Conservation (phyloP, 35 echinoderm and acorn worm species). For the Patiria miniata region DNA sequence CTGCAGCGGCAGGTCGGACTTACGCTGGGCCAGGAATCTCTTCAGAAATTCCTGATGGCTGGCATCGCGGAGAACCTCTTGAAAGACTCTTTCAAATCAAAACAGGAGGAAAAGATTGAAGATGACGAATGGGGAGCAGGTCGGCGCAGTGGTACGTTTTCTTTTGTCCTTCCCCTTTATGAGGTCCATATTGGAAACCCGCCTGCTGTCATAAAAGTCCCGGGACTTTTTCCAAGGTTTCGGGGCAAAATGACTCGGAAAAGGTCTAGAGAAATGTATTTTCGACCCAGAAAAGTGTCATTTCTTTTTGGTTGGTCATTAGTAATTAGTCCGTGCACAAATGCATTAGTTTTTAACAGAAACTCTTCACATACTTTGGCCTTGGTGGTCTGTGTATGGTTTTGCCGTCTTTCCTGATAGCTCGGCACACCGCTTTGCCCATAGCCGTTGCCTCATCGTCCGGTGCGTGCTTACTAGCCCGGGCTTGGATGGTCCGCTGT, state of each 20-base stretch:
- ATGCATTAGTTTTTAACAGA: not conserved
- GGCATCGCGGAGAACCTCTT: constrained; percentile 81
- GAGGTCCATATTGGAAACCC: too few relatives aligned
- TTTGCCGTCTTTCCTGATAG: constrained; percentile 84
- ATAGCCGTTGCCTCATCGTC: not conserved
- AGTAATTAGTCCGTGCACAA: too few relatives aligned
- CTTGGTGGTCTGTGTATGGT: constrained; percentile 78
- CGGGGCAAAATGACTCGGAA: too few relatives aligned
- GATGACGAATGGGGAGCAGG: not conserved
- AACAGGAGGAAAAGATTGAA: not conserved
- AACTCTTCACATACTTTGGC: constrained; percentile 72
- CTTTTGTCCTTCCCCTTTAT: too few relatives aligned
- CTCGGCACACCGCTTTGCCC: constrained; percentile 57
- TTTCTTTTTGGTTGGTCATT: too few relatives aligned
- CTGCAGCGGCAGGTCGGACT: constrained; percentile 59
- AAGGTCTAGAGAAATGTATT: too few relatives aligned
- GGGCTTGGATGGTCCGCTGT: not conserved
- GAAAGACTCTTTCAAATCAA: constrained; percentile 56
- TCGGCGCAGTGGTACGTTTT: not conserved
- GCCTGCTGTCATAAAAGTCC: too few relatives aligned
- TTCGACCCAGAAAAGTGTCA: too few relatives aligned
- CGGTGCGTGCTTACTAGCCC: not conserved
- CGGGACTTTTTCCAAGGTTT: too few relatives aligned
- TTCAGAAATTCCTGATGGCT: constrained; percentile 91
- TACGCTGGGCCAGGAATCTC: constrained; percentile 67